phyloP scores from a whole-genome alignment of 2,113 vertebrate species.

The Herpailurus yagouaroundi region DNA sequence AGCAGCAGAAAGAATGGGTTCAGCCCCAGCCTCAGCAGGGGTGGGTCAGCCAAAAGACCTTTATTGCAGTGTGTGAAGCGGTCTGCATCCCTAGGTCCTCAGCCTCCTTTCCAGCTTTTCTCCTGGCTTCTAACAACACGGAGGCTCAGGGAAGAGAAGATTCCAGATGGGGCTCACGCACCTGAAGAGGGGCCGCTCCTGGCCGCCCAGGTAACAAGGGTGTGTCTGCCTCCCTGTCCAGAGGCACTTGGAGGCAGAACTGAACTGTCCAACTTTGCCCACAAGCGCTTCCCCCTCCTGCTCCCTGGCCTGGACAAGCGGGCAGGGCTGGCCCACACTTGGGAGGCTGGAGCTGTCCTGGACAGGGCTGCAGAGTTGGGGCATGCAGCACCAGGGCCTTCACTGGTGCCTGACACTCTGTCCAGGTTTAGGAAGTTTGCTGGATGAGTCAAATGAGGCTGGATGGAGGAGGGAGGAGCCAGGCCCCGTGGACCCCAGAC shows the following conservation, averaged over 20 bases:
- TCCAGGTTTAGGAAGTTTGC: not conserved
- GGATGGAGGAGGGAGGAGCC: not conserved
- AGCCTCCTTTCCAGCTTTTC: not conserved
- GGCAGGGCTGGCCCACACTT: not conserved
- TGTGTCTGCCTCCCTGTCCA: not conserved
- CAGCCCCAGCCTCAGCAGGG: not conserved
- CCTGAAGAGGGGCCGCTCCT: not conserved
- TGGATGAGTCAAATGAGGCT: not conserved
- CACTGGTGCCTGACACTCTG: not conserved
- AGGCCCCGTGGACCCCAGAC: not conserved
- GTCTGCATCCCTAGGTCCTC: not conserved
- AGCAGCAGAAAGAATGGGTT: not conserved
- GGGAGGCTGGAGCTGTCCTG: not conserved
- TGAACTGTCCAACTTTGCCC: not conserved
- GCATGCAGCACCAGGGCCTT: not conserved
- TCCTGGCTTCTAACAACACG: not conserved
- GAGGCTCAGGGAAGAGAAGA: not conserved
- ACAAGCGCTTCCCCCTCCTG: too few relatives aligned
- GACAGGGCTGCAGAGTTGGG: not conserved
- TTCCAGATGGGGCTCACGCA: fast-evolving
- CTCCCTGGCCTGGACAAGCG: not conserved
- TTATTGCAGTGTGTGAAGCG: not conserved
- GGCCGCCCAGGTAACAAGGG: not conserved
- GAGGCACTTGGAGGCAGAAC: not conserved
- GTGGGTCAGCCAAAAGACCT: not conserved